Conservation (phyloP, 1,140 invertebrate species). For the Magallana angulata region DNA sequence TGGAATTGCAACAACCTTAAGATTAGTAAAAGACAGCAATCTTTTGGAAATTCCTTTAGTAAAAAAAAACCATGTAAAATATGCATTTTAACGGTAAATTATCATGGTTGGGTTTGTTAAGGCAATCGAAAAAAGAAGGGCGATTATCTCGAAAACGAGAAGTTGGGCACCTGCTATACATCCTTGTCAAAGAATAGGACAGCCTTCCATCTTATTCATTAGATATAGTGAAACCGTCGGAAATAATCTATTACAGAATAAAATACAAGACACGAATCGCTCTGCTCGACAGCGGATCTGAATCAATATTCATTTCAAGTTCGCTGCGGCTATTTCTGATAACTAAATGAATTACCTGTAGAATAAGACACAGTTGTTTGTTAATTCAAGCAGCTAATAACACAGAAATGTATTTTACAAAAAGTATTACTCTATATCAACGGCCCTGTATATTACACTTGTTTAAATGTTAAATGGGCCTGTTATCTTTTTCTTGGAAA, state of each 20-base stretch:
- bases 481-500: no score
- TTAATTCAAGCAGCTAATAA: no score
- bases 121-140: neutral
- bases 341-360: neutral
- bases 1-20: no score
- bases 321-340: neutral
- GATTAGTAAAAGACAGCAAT: no score
- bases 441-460: no score
- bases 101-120: neutral
- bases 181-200: neutral
- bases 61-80: no score
- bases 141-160: neutral
- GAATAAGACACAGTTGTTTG: no score
- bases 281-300: neutral
- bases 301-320: constrained; percentile 4
- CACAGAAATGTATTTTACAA: no score
- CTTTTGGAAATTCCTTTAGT: no score
- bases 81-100: no score
- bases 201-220: neutral
- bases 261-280: neutral
- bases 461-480: no score
- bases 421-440: no score
- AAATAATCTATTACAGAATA: constrained; percentile 21
- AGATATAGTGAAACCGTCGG: neutral
- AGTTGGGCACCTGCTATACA: neutral